These are phyloP conservation scores for Drosophila mettleri DNA, from an alignment of 2,888 invertebrate species.

Conservation along the genomic window DNA sequence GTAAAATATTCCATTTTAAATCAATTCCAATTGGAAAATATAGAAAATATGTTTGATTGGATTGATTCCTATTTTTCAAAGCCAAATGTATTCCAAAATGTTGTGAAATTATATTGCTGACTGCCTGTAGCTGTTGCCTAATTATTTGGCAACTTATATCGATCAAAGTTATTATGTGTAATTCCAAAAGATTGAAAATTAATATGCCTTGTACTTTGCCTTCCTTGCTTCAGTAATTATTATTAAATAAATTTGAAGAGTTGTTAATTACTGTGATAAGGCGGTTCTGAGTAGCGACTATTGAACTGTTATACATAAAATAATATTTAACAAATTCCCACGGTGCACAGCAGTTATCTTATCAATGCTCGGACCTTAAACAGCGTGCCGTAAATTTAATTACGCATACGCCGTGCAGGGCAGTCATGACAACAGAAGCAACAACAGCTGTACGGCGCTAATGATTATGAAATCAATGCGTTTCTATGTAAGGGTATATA, in stretches of 20 bases:
- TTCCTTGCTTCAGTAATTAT: not conserved
- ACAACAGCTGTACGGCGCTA: slow-evolving; percentile 13
- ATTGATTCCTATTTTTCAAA: slow-evolving; percentile 25
- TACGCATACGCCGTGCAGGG: slow-evolving; percentile 50
- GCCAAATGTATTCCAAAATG: not conserved
- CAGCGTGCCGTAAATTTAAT: slow-evolving; percentile 33
- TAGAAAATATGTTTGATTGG: slow-evolving; percentile 18
- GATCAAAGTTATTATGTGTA: not conserved
- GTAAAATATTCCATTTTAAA: slow-evolving; percentile 7
- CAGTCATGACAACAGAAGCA: slow-evolving; percentile 35
- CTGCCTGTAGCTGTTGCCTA: not conserved
- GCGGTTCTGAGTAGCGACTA: not conserved
- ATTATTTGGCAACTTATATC: not conserved
- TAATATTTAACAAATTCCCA: slow-evolving; percentile 21
- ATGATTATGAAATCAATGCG: slow-evolving; percentile 63
- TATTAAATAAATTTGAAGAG: slow-evolving; percentile 11
- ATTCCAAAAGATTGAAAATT: not conserved
- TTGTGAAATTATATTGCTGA: slow-evolving; percentile 32
- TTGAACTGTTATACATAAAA: not conserved
- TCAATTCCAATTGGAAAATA: slow-evolving; percentile 5
- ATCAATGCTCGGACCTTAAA: slow-evolving; percentile 20
- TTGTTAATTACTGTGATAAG: slow-evolving; percentile 42
- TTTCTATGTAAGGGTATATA: slow-evolving; percentile 13
- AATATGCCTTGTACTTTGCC: no score
- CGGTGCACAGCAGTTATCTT: slow-evolving; percentile 28